Conservation (phyloP, 2,113 vertebrate genomes). For the Polypterus senegalus region DNA sequence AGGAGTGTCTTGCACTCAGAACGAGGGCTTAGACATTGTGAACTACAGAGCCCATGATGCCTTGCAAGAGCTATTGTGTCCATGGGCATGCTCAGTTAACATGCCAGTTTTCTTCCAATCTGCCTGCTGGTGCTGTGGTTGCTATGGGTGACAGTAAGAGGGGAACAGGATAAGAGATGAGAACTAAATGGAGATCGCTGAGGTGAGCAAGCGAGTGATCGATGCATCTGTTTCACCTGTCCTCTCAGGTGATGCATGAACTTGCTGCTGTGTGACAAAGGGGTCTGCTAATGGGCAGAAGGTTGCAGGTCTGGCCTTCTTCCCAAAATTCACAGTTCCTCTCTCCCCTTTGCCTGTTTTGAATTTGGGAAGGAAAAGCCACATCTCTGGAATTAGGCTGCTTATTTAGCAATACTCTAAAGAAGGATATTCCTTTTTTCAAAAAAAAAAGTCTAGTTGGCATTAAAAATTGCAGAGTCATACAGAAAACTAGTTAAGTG, state of each 20-base stretch:
- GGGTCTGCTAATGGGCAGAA: neutral
- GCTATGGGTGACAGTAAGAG: constrained; percentile 28
- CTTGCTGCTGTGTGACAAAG: neutral
- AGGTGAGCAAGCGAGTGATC: constrained; percentile 34
- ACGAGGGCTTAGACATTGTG: neutral
- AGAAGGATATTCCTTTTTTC: no score
- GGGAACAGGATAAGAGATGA: constrained; percentile 29
- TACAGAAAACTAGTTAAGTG: neutral
- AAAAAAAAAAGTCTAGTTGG: no score
- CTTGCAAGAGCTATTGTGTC: constrained; percentile 13
- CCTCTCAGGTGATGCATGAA: no score
- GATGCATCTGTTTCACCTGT: no score
- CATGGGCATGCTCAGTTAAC: constrained; percentile 29
- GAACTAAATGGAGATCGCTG: constrained; percentile 41
- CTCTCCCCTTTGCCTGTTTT: no score
- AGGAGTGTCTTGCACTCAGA: neutral
- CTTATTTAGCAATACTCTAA: no score
- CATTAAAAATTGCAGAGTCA: neutral
- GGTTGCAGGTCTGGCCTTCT: neutral
- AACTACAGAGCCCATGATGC: constrained; percentile 45
- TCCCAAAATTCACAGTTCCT: no score
- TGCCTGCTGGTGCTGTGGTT: constrained; percentile 16
- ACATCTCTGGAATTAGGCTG: no score
- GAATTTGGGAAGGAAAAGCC: no score
- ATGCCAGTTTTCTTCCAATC: neutral